Evolutionary conservation across 2,113 vertebrate genomes (phyloP).

Genomic region (Mystacornis crossleyi): DNA sequence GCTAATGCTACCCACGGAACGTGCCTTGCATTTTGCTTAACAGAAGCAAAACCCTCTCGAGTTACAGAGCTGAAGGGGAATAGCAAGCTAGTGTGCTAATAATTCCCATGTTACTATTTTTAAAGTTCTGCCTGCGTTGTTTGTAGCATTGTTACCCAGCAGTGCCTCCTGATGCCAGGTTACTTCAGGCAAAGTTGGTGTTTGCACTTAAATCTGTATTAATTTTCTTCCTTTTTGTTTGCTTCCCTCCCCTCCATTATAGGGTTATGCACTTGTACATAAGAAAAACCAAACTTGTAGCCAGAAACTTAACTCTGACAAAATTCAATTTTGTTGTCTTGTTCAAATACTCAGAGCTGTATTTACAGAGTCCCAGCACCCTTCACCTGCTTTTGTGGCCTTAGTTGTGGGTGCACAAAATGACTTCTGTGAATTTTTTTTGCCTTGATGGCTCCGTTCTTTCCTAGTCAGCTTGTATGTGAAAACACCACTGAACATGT

Average conservation of each 20-base stretch:
- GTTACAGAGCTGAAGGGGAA: background rate
- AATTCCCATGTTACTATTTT: conserved; percentile 33
- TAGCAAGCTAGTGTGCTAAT: conserved; percentile 26
- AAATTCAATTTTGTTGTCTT: background rate
- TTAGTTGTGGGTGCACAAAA: background rate
- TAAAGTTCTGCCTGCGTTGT: background rate
- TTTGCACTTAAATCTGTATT: background rate
- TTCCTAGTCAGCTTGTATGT: background rate
- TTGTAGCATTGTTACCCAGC: background rate
- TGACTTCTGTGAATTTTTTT: background rate
- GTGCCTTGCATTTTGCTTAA: conserved; percentile 10
- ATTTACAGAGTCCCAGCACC: background rate
- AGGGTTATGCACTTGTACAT: background rate
- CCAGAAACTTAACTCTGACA: background rate
- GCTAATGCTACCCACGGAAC: background rate
- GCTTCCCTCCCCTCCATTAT: fast-evolving
- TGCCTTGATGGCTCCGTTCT: background rate
- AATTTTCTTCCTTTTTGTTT: background rate
- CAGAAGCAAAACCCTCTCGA: background rate
- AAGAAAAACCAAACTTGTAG: background rate
- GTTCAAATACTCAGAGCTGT: background rate
- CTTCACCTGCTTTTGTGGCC: background rate
- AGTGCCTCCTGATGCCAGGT: background rate
- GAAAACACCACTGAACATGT: background rate
- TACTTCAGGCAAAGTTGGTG: background rate